Evolutionary conservation across 2,888 invertebrate species (phyloP).

Genomic region (Himalopsyche kuldschensis): DNA sequence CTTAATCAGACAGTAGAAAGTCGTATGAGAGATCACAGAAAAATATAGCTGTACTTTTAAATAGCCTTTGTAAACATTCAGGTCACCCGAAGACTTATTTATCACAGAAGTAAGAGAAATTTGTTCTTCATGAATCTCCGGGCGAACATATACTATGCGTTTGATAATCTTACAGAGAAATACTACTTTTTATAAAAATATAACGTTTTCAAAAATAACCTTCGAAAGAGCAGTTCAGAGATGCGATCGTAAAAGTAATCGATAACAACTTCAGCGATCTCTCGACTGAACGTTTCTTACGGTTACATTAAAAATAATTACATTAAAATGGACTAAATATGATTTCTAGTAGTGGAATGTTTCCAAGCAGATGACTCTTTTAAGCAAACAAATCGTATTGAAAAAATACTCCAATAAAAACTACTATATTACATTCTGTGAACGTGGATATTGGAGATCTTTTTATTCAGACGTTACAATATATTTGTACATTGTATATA

Average conservation of each 20-base stretch:
- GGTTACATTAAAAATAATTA: constrained; percentile 1
- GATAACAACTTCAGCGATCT: neutral
- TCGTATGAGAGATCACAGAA: constrained; percentile 60
- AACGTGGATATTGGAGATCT: neutral
- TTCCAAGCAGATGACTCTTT: neutral
- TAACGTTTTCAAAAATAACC: constrained; percentile 7
- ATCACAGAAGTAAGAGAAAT: constrained; percentile 39
- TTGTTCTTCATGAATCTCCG: constrained; percentile 33
- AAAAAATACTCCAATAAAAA: neutral
- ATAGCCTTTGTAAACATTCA: constrained; percentile 27
- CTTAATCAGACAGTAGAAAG: constrained; percentile 37
- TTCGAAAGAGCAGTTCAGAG: neutral
- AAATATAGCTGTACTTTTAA: constrained; percentile 62
- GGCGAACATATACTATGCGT: constrained; percentile 14
- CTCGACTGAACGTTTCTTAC: neutral
- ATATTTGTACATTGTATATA: neutral
- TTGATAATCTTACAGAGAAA: constrained; percentile 12
- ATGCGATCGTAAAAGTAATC: neutral
- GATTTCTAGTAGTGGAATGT: neutral
- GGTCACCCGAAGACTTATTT: constrained; percentile 26
- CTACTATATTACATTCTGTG: neutral
- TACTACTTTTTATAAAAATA: constrained; percentile 24
- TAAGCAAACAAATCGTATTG: neutral
- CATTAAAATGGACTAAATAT: neutral
- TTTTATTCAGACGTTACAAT: neutral